Base-by-base conservation (phyloP, 2,797 vertebrate genomes). In the Melanotaenia trifasciata region DNA sequence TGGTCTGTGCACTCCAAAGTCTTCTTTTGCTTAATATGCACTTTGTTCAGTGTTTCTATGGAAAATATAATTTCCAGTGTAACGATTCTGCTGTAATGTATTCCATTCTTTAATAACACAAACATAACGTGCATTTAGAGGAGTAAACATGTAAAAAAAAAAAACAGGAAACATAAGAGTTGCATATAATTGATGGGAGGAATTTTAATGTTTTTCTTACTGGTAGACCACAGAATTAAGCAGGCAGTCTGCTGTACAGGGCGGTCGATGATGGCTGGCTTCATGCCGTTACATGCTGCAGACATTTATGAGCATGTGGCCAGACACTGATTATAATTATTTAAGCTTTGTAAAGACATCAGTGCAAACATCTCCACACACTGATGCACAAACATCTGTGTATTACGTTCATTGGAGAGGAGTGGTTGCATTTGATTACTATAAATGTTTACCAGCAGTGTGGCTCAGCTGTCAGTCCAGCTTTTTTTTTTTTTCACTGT, bases 21-120 rank as follows among this genome's bases (percentile, higher is more conserved):
- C 79, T 79, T 71, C 81, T 83, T 90, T 86, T 88, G 91, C 86
- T 89, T 77, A 60, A 66, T 78, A 88, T 90, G 85, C 87, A 84
- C 81, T 92, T 92, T 86, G 60, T 80, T 59, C 51, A 67, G 58
- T 43, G 74, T 88, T 88, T 66, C 79, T 80, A 67, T 87, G 71
- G 81, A 85, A 84, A 91, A 84, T 63, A 12, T 67, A 56, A 70
- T 64, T 85, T 53, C 72, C 54, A 12, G 84, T 67, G 61, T 84
- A 70, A 58, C 71, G 35, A 1, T 65, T 51, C 33, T 51, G 67
- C 65, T 77, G 64, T 63, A 61, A 66, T 64, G 62, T 59, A 47
- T 75, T 78, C 65, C 45, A 40, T 59, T 60, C 59, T 77, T 80
- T 75, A 70, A 80, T 72, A 50, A 62, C 62, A 65, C 61, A 84